Evolutionary conservation across 2,888 invertebrate species (phyloP).

Genomic region (Prosapia bicincta): DNA sequence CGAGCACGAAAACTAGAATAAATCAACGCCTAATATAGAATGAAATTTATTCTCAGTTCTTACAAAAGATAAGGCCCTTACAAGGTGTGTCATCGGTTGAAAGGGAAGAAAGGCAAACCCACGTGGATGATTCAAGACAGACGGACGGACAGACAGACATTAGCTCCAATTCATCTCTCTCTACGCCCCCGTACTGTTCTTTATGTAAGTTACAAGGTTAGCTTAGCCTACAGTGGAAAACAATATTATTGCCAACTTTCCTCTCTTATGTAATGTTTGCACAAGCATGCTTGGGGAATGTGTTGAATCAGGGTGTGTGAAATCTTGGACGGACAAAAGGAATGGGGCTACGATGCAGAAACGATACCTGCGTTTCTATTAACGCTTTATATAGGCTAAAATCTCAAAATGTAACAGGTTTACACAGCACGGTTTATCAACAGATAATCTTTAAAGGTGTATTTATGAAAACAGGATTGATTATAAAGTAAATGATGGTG

Average conservation of each 20-base stretch:
- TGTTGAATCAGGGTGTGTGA: too few relatives aligned
- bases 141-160: neutral
- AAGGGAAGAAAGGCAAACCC: neutral
- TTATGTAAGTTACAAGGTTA: neutral
- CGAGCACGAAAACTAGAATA: neutral
- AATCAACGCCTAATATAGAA: neutral
- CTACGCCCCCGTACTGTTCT: neutral
- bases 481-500: too few relatives aligned
- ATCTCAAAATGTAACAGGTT: too few relatives aligned
- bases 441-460: too few relatives aligned
- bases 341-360: too few relatives aligned
- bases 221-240: neutral
- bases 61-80: neutral
- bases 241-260: neutral
- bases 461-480: too few relatives aligned
- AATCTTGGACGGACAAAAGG: too few relatives aligned
- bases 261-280: neutral
- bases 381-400: too few relatives aligned
- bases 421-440: too few relatives aligned
- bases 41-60: neutral
- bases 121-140: neutral
- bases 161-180: neutral
- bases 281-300: too few relatives aligned
- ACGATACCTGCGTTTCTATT: too few relatives aligned
- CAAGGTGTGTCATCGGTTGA: neutral